These are phyloP conservation scores for Hippolais icterina DNA, from an alignment of 2,113 vertebrate genomes.

Conservation along the genomic window DNA sequence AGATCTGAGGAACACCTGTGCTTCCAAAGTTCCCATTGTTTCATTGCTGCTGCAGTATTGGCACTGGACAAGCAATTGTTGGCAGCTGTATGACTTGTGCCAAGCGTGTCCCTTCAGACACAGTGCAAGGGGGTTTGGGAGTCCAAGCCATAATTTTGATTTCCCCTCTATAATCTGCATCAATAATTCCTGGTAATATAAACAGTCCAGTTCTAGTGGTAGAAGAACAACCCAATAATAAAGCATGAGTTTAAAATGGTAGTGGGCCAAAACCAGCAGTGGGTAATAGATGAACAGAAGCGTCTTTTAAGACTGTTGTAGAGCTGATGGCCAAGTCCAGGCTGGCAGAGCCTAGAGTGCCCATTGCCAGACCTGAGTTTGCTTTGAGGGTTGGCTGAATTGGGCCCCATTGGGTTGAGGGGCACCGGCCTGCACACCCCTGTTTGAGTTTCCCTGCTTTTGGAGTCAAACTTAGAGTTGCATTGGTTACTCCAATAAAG, in stretches of 20 bases:
- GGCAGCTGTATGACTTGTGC: background rate
- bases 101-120: background rate
- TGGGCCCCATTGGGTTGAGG: background rate
- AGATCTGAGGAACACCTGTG: background rate
- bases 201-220: background rate
- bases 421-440: fast-evolving
- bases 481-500: background rate
- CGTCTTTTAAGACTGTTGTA: background rate
- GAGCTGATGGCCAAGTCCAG: background rate
- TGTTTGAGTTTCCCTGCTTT: background rate
- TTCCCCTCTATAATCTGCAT: background rate
- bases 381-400: background rate
- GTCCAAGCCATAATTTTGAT: background rate
- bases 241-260: background rate
- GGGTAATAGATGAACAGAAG: background rate
- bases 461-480: background rate
- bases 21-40: background rate
- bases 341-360: fast-evolving
- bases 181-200: background rate
- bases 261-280: background rate
- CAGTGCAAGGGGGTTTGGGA: background rate
- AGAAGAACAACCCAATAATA: background rate
- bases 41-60: background rate
- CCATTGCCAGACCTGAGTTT: background rate
- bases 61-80: background rate